Percentiles rank a stretch among this genome's conserved stretches.
Evolutionary conservation across 2,888 invertebrate species (phyloP).

Genomic region (Phasia obesa): DNA sequence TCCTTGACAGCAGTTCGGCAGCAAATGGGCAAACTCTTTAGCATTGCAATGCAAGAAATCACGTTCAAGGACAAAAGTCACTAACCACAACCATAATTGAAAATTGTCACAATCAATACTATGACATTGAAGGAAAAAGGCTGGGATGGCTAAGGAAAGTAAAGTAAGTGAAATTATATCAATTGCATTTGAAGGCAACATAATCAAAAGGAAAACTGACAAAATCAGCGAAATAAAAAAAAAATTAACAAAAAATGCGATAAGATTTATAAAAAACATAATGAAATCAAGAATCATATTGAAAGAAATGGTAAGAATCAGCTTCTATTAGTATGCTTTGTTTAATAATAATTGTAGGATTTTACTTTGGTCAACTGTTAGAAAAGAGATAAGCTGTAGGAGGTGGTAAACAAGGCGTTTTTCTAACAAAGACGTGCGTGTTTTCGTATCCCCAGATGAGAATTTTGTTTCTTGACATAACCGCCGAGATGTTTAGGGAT

Average conservation of each 20-base stretch:
- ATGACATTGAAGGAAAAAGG: background rate
- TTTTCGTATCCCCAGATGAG: too few species aligned
- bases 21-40: conserved; percentile 30
- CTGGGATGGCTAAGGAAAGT: background rate
- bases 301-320: too few species aligned
- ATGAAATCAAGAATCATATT: background rate
- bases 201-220: too few species aligned
- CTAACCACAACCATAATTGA: conserved; percentile 26
- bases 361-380: too few species aligned
- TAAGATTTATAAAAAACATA: background rate
- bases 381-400: too few species aligned
- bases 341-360: too few species aligned
- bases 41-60: conserved; percentile 12
- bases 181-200: background rate
- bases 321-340: too few species aligned
- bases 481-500: too few species aligned
- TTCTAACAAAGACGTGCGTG: too few species aligned
- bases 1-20: conserved; percentile 23
- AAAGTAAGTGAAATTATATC: conserved; percentile 20
- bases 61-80: conserved; percentile 50
- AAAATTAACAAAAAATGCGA: background rate
- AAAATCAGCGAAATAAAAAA: too few species aligned
- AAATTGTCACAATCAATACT: conserved; percentile 31
- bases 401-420: too few species aligned
- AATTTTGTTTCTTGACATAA: too few species aligned